phyloP scores from a whole-genome alignment of 2,113 vertebrate species.

The Lepisosteus osseus region DNA sequence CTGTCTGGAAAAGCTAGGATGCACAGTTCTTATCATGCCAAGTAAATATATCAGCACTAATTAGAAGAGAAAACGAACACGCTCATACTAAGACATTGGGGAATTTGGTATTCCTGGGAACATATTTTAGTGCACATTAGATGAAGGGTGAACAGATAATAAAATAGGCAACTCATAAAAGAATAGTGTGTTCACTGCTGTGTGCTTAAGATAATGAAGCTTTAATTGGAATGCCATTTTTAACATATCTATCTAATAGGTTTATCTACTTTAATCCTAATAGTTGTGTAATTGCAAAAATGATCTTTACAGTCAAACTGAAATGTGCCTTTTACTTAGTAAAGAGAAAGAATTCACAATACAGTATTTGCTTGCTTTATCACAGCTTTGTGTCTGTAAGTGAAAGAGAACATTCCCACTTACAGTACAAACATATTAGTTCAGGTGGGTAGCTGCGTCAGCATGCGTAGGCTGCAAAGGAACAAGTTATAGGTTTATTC shows the following conservation, averaged over 20 bases:
- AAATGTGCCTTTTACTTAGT: conserved; percentile 3
- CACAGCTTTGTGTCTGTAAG: background rate
- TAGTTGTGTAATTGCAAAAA: conserved; percentile 35
- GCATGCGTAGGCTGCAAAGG: too few species aligned
- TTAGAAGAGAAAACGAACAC: conserved; percentile 55
- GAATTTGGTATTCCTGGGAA: conserved; percentile 3
- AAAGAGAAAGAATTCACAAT: conserved; percentile 17
- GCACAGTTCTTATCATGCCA: conserved; percentile 42
- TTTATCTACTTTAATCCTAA: conserved; percentile 50
- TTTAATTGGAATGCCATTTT: conserved; percentile 34
- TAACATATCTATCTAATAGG: conserved; percentile 37
- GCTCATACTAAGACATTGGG: conserved; percentile 32
- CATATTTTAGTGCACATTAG: conserved; percentile 1
- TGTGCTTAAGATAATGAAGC: conserved; percentile 32
- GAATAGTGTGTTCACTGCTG: background rate
- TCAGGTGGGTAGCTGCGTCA: too few species aligned
- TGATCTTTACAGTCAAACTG: conserved; percentile 1
- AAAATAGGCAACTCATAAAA: background rate
- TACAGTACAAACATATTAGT: background rate
- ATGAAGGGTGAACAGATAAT: background rate
- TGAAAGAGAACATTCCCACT: background rate
- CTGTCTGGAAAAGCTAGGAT: too few species aligned
- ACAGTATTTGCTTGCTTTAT: conserved; percentile 18
- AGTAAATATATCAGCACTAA: conserved; percentile 58
- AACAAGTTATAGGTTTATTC: too few species aligned